Evolutionary conservation across 92 coral and sea anemone species (phyloP).

Genomic region (Galaxea fascicularis): DNA sequence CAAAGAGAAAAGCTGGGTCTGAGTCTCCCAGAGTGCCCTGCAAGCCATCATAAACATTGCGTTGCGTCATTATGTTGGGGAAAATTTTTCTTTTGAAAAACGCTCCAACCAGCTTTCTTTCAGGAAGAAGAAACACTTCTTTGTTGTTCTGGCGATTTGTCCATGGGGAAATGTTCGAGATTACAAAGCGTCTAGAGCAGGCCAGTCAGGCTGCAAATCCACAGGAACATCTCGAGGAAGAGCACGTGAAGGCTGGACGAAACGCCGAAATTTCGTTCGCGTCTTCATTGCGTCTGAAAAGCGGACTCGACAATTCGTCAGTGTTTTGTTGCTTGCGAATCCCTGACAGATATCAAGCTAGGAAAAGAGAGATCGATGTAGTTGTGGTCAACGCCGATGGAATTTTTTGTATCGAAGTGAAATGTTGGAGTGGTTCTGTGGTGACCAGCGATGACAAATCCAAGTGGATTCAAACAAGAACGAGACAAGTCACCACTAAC

Average conservation of each 20-base stretch:
- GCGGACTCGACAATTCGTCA: constrained; percentile 78
- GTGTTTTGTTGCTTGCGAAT: constrained; percentile 93
- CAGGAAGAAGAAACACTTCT: neutral
- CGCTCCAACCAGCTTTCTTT: constrained; percentile 10
- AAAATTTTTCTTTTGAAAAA: constrained; percentile 24
- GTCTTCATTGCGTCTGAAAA: constrained; percentile 67
- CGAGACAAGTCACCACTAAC: constrained; percentile 58
- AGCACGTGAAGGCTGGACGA: constrained; percentile 92
- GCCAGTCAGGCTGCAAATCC: constrained; percentile 93
- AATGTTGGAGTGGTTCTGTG: constrained; percentile 91
- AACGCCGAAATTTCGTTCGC: constrained; percentile 90
- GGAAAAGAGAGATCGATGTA: constrained; percentile 92
- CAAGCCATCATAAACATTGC: constrained; percentile 73
- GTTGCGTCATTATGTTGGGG: constrained; percentile 81
- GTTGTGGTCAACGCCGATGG: constrained; percentile 85
- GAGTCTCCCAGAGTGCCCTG: constrained; percentile 54
- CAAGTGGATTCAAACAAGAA: constrained; percentile 91
- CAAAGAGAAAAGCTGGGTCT: neutral
- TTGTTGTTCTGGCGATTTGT: constrained; percentile 9
- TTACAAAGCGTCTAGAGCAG: constrained; percentile 89
- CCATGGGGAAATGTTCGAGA: constrained; percentile 75
- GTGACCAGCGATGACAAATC: constrained; percentile 73
- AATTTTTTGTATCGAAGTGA: constrained; percentile 85
- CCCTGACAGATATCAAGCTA: constrained; percentile 92
- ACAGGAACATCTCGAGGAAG: constrained; percentile 83